Evolutionary conservation across 2,113 vertebrate species (phyloP).

Genomic region (Grammomys dolichurus): DNA sequence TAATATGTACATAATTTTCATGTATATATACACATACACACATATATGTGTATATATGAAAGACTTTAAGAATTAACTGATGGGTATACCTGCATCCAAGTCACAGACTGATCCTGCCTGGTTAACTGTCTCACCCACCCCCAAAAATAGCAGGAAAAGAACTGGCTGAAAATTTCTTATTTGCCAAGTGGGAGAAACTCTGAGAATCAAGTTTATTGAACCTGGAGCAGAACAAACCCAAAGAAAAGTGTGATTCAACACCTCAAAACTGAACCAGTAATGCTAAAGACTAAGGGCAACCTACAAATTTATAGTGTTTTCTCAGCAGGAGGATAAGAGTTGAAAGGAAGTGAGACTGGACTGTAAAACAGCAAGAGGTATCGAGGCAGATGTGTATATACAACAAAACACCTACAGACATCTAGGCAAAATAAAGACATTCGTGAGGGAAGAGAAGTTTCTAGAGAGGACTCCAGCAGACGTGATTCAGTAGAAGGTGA

Average conservation of each 20-base stretch:
- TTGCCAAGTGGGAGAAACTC: background rate
- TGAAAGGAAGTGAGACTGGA: background rate
- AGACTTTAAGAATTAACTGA: background rate
- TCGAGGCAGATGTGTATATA: background rate
- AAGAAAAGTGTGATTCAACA: background rate
- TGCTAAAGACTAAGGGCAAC: background rate
- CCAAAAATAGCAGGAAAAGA: background rate
- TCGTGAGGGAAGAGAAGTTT: background rate
- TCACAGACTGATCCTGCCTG: too few species aligned
- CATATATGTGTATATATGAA: background rate
- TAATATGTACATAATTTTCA: too few species aligned
- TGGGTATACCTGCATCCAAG: too few species aligned
- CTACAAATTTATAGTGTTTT: background rate
- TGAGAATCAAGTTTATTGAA: conserved; percentile 20
- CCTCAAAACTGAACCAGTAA: background rate
- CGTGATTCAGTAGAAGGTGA: background rate
- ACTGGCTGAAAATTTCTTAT: conserved; percentile 22
- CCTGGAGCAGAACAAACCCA: background rate
- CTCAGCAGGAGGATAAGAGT: background rate
- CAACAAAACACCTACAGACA: background rate
- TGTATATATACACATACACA: too few species aligned
- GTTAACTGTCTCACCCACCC: background rate
- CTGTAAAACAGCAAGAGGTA: background rate
- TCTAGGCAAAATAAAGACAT: background rate
- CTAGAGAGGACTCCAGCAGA: background rate